phyloP scores from a whole-genome alignment of 37 sponge, comb jelly and placozoan genomes.

The Dysidea cf. avara region DNA sequence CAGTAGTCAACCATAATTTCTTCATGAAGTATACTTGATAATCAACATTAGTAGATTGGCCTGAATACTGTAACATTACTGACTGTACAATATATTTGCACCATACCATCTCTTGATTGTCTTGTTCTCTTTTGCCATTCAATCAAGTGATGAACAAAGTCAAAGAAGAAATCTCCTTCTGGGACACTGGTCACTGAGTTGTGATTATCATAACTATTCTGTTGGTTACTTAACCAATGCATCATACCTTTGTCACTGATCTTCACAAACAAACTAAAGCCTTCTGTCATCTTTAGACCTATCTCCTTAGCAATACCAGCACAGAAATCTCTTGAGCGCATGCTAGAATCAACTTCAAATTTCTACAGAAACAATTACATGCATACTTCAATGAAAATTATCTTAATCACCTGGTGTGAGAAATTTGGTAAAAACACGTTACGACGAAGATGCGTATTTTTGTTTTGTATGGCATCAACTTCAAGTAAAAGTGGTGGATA shows the following conservation, averaged over 20 bases:
- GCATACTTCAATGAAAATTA: background rate
- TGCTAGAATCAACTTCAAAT: conserved; percentile 92
- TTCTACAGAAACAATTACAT: conserved; percentile 33
- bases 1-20: conserved; percentile 89
- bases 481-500: conserved; percentile 95
- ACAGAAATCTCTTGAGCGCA: conserved; percentile 84
- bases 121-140: conserved; percentile 85
- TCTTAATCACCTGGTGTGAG: conserved; percentile 45
- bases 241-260: conserved; percentile 71
- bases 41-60: conserved; percentile 25
- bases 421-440: conserved; percentile 96
- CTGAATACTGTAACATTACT: too few species aligned
- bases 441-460: conserved; percentile 90
- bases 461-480: conserved; percentile 93
- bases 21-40: conserved; percentile 97
- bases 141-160: conserved; percentile 91
- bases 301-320: conserved; percentile 68
- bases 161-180: conserved; percentile 98
- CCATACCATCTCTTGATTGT: conserved; percentile 62
- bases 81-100: too few species aligned
- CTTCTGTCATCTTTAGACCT: conserved; percentile 73
- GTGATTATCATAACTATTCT: too few species aligned
- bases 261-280: conserved; percentile 92
- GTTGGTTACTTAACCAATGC: too few species aligned
- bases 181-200: conserved; percentile 85